phyloP scores from a whole-genome alignment of 2,797 vertebrate genomes.

The Sandelia bainsii region DNA sequence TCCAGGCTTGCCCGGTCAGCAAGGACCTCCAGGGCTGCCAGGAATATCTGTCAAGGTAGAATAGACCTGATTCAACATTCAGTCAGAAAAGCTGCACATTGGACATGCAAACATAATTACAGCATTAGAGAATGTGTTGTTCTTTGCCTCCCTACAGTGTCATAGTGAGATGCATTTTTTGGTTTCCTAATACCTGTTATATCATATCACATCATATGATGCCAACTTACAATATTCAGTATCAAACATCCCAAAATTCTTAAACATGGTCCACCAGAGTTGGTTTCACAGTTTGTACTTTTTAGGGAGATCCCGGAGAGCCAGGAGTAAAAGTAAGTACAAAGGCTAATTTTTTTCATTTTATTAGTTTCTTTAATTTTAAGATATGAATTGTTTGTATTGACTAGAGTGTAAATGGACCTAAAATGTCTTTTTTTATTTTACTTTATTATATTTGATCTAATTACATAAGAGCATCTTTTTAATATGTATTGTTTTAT shows the following conservation, averaged over 20 bases:
- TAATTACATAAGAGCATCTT: conserved; percentile 16
- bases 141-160: too few relatives aligned
- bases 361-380: background rate
- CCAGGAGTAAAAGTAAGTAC: conserved; percentile 85
- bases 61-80: background rate
- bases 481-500: conserved; percentile 33
- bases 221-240: background rate
- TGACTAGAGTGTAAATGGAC: background rate
- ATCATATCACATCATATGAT: background rate
- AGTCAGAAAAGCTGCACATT: background rate
- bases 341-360: background rate
- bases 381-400: background rate
- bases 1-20: conserved; percentile 84
- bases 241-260: background rate
- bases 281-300: conserved; percentile 43
- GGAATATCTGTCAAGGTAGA: conserved; percentile 89
- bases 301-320: conserved; percentile 88
- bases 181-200: background rate
- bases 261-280: background rate
- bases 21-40: conserved; percentile 82
- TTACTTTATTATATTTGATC: conserved; percentile 13
- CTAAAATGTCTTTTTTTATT: conserved; percentile 8
- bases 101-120: background rate
- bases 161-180: too few relatives aligned
- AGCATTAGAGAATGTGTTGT: too few relatives aligned